Evolutionary conservation across 2,888 invertebrate species (phyloP).

Genomic region (Caenorhabditis wallacei): DNA sequence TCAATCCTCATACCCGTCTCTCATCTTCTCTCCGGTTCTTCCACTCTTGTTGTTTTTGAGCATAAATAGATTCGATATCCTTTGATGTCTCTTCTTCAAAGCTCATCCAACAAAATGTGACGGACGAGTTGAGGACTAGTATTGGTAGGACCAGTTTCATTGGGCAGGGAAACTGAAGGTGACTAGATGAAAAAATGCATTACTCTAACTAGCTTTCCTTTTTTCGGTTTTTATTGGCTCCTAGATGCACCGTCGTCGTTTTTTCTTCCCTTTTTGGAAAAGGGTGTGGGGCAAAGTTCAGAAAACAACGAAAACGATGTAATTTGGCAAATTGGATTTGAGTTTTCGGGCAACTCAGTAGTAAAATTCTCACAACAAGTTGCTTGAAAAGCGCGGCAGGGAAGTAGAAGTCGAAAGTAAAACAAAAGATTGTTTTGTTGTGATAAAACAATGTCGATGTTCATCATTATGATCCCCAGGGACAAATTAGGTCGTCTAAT

Average conservation of each 20-base stretch:
- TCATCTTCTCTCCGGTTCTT: conserved; percentile 33
- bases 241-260: conserved; percentile 12
- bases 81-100: conserved; percentile 58
- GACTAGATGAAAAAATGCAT: conserved; percentile 35
- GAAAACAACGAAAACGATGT: conserved; percentile 51
- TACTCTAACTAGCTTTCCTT: conserved; percentile 53
- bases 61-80: conserved; percentile 62
- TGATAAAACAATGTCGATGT: conserved; percentile 56
- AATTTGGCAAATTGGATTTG: conserved; percentile 55
- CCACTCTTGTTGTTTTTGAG: conserved; percentile 60
- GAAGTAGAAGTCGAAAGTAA: conserved; percentile 24
- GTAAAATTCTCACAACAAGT: conserved; percentile 36
- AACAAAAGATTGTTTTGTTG: conserved; percentile 55
- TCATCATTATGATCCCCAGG: conserved; percentile 60
- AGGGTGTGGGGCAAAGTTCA: conserved; percentile 35
- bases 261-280: too few species aligned
- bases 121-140: conserved; percentile 28
- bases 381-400: neutral
- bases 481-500: conserved; percentile 48
- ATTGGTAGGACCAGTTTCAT: neutral
- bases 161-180: conserved; percentile 14
- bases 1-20: neutral
- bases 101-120: conserved; percentile 44
- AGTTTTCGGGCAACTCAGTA: conserved; percentile 25
- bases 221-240: conserved; percentile 31